These are phyloP conservation scores for Eumaeus atala DNA, from an alignment of 1,140 invertebrate genomes.

Conservation along the genomic window DNA sequence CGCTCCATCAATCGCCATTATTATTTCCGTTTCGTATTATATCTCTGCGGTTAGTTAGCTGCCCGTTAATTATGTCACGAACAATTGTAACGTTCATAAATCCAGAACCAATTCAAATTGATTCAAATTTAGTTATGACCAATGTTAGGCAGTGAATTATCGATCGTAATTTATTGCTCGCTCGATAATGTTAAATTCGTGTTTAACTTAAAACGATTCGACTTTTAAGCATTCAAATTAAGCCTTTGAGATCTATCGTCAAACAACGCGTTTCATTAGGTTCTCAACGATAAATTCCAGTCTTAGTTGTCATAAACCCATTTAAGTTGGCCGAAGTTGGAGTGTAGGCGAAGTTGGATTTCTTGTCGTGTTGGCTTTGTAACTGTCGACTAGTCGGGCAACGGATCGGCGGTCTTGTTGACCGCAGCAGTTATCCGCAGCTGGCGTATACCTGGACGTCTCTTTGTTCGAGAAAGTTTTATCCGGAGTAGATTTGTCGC, in stretches of 20 bases:
- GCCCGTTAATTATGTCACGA: slow-evolving; percentile 63
- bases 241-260: slow-evolving; percentile 27
- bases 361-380: slow-evolving; percentile 22
- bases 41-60: slow-evolving; percentile 53
- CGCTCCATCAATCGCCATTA: slow-evolving; percentile 65
- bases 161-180: slow-evolving; percentile 29
- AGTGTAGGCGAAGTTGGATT: slow-evolving; percentile 24
- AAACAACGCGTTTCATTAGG: slow-evolving; percentile 32
- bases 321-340: slow-evolving; percentile 48
- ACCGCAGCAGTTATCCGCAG: slow-evolving; percentile 49
- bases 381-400: slow-evolving; percentile 29
- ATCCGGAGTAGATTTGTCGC: slow-evolving; percentile 51
- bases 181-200: slow-evolving; percentile 7
- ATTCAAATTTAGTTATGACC: slow-evolving; percentile 55
- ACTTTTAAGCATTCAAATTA: slow-evolving; percentile 19
- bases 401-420: slow-evolving; percentile 36
- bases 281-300: slow-evolving; percentile 36
- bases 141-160: slow-evolving; percentile 33
- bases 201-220: slow-evolving; percentile 16
- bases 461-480: slow-evolving; percentile 65
- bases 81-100: slow-evolving; percentile 63
- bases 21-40: slow-evolving; percentile 67
- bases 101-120: slow-evolving; percentile 51
- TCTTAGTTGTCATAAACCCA: slow-evolving; percentile 59
- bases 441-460: slow-evolving; percentile 57